Base-by-base conservation (phyloP, 2,888 invertebrate genomes). In the Lasioglossum morio region DNA sequence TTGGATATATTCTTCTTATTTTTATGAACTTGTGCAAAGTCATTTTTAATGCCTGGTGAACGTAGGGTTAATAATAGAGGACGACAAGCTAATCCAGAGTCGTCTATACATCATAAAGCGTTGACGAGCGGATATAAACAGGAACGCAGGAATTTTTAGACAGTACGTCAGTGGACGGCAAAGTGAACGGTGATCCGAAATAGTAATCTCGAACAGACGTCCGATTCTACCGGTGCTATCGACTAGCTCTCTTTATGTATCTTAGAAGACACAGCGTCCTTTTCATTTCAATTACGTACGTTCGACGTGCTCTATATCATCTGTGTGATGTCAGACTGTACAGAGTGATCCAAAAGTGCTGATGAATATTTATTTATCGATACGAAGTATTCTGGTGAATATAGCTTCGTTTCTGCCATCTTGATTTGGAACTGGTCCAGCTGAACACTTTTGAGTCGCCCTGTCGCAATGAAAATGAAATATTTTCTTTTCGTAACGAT, bases 101-200 rank as follows among this genome's bases (percentile, higher is more conserved):
- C 72, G n/a, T n/a, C 16, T n/a, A 16, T 43, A 46, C 46, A 19
- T 30, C 27, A 16, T 46, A 46, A 27, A 46, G 27, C 4, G n/a
- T 72, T 43, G 34, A 69, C 69, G 69, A 19, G 16, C 27, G 46
- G 19, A 27, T 63, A 63, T 76, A 76, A 76, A 43, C 60, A 16
- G 60, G 40, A 60, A 30, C 75, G 60, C 43, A 27, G 30, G 43
- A 40, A 63, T 63, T 63, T 63, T 63, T 63, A 43, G 75, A 43
- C 75, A 76, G 75, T 76, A 43, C 75, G 23, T 63, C 63, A 30
- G 63, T 30, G 27, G 30, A 60, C 75, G 40, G 43, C 30, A 63
- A 76, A 76, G 63, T 63, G 63, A 76, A 76, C 75, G 43, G 27
- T 72, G 53, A n/a, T 30, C 72, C 16, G 46, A 72, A 46, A 46